Base-by-base conservation (phyloP, 2,797 vertebrate genomes). In the Siniperca obscura region DNA sequence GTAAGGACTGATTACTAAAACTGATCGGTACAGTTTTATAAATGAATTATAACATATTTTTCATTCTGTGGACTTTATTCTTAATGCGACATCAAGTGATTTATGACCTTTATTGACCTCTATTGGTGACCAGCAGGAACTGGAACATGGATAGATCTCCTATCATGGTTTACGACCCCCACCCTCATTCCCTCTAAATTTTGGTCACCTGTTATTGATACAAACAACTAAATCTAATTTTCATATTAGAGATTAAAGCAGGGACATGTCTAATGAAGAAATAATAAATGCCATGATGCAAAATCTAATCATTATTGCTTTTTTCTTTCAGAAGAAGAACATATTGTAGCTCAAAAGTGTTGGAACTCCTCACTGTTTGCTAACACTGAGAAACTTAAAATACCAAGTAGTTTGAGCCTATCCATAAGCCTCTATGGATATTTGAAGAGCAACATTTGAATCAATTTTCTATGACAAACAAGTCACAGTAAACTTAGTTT, bases 381-480 rank as follows among this genome's bases (percentile, higher is more conserved):
- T 36, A n/a, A 50, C 12, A 36, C 64, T 0, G 22, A 56, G 38
- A 46, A 19, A 22, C 46, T 60, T 44, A 48, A 60, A 80, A 56
- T 17, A 70, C 38, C 10, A 55, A 76, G 12, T 19, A 56, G 5
- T 77, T 73, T 68, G 19, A 74, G 62, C 27, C n/a, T 22, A 42
- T 74, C 25, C 42, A 56, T 21, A 52, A 68, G 46, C 70, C 38
- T 57, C 34, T 27, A 11, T 75, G 53, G 40, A 34, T 82, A 36
- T 78, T 69, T 67, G n/a, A 77, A 56, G 66, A 69, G 30, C 67
- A 78, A 64, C n/a, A 65, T 73, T 27, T 70, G 34, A 81, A 50
- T 50, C 46, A 52, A 67, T 81, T 79, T 71, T 74, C 42, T 59
- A 17, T 42, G 76, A 71, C 69, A 81, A 79, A 72, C 78, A 59